phyloP scores from a whole-genome alignment of 1,140 invertebrate species.

The Cydia fagiglandana region DNA sequence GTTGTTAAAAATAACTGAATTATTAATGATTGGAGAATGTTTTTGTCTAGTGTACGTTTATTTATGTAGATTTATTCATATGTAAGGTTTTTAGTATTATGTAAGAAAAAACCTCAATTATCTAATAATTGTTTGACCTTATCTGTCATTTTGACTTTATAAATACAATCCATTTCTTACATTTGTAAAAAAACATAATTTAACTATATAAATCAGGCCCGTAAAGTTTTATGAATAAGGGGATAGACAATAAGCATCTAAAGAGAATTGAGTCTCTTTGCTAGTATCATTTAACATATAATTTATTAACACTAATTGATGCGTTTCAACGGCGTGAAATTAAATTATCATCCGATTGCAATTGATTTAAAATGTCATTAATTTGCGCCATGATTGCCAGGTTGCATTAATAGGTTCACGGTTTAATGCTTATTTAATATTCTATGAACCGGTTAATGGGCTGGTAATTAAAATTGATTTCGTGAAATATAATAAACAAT shows the following conservation, averaged over 20 bases:
- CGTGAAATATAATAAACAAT: not conserved
- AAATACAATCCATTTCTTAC: no score
- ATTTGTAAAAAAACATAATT: no score
- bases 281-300: no score
- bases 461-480: not conserved
- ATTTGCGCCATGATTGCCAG: not conserved
- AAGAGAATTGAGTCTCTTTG: no score
- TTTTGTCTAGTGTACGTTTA: not conserved
- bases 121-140: no score
- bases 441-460: not conserved
- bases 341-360: not conserved
- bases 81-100: no score
- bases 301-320: not conserved
- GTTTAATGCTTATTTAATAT: not conserved
- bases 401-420: not conserved
- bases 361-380: conserved; percentile 1
- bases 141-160: no score
- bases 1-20: conserved; percentile 7
- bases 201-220: no score
- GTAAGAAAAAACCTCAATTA: no score
- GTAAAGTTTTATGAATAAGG: no score
- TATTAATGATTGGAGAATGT: not conserved
- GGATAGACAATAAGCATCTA: no score
- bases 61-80: not conserved
- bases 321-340: not conserved